Evolutionary conservation across 2,113 vertebrate species (phyloP), one percentile per base, ranked within the genome.

Genomic region (Nycticryphes semicollaris): DNA sequence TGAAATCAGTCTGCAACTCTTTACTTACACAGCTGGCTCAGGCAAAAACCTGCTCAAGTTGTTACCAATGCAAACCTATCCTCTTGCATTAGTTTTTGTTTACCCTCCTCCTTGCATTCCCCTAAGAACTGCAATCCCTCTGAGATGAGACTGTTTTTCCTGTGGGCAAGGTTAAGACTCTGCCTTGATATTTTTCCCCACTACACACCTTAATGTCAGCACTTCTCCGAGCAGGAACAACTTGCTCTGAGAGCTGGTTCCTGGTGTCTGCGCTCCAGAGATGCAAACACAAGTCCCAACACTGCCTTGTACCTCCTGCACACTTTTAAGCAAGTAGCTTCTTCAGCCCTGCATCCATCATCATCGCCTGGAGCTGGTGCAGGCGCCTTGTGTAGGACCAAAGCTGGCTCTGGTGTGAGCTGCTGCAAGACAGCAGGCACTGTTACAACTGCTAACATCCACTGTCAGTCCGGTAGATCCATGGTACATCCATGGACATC

Each of bases 181-280:
- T 45, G 23, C 28, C 31, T 74, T 3, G 4, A 45, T 8, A 12
- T 14, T 87, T n/a, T 27, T 20, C 20, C 25, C 25, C 51, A 23
- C 22, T 30, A 7, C 0, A 0, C 25, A 37, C 45, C 4, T 3
- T 3, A 62, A 62, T 2, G 4, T 1, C 2, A 70, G 51, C 1
- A 0, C n/a, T 60, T 63, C 54, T 91, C 41, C 0, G 0, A 66
- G 37, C 21, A 51, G 41, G n/a, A 93, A 51, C 43, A 9, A 33
- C 35, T 43, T 64, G 43, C 33, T 75, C 48, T 18, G 21, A 73
- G 62, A 64, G 35, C 10, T 37, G 24, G 7, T 20, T 85, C 12
- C 3, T 1, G 39, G 4, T 72, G 35, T 48, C 33, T 48, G 33
- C 0, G 0, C 33, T 85, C 37, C 25, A 41, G 28, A 57, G 11